Conservation (phyloP, 2,797 vertebrate genomes). For the Acanthis flammea region DNA sequence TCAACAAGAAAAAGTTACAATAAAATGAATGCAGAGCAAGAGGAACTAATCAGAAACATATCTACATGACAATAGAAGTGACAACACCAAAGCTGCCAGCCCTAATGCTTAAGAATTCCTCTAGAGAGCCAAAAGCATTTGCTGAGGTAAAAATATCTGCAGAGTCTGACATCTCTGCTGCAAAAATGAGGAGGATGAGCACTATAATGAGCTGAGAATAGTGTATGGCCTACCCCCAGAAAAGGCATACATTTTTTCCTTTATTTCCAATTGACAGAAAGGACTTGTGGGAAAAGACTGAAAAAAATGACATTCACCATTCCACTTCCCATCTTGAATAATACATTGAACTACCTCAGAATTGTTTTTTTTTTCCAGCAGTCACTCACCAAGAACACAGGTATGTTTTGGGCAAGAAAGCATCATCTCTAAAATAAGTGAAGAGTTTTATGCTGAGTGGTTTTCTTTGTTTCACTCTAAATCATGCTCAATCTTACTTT, state of each 20-base stretch:
- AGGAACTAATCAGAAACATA: slow-evolving; percentile 28
- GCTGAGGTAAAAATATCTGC: slow-evolving; percentile 40
- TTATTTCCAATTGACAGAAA: not conserved
- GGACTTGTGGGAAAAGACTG: not conserved
- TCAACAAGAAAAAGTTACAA: not conserved
- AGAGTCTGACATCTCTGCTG: slow-evolving; percentile 52
- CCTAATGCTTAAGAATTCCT: slow-evolving; percentile 27
- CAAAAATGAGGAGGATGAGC: slow-evolving; percentile 24
- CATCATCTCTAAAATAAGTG: not conserved
- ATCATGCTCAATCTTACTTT: not conserved
- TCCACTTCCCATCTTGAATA: not conserved
- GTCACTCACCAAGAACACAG: not conserved
- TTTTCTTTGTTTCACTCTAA: not conserved
- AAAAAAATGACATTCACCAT: not conserved
- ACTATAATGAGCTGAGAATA: not conserved
- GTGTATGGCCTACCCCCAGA: not conserved
- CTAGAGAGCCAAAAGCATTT: not conserved
- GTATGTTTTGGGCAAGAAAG: not conserved
- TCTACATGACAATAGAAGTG: slow-evolving; percentile 35
- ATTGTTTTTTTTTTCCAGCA: rapidly evolving
- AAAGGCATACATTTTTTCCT: not conserved
- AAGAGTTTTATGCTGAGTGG: not conserved
- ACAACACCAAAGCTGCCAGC: slow-evolving; percentile 29
- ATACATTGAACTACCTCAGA: not conserved
- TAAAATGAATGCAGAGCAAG: not conserved